Evolutionary conservation across 1,140 invertebrate species (phyloP).

Genomic region (Bombus cullumanus): DNA sequence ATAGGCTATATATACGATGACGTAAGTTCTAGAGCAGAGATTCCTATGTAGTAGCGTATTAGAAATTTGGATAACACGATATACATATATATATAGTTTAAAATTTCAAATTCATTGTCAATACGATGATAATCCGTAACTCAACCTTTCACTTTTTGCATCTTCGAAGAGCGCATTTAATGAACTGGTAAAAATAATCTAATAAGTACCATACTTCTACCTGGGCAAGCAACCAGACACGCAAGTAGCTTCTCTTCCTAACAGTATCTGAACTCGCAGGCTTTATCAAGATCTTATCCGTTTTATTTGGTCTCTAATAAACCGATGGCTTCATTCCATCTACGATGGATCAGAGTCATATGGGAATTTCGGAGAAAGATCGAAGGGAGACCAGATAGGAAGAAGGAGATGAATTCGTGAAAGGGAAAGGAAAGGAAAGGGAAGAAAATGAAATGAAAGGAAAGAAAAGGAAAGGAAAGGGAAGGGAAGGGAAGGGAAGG

Average conservation of each 20-base stretch:
- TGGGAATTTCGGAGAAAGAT: slow-evolving; percentile 38
- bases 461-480: too few relatives aligned
- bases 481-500: background rate
- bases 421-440: background rate
- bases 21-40: too few relatives aligned
- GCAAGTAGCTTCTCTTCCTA: background rate
- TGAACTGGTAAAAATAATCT: background rate
- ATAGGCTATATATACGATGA: too few relatives aligned
- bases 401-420: slow-evolving; percentile 14
- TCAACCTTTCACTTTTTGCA: too few relatives aligned
- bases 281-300: background rate
- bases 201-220: background rate
- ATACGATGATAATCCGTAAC: too few relatives aligned
- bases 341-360: slow-evolving; percentile 22
- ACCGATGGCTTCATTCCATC: slow-evolving; percentile 11
- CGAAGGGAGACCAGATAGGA: slow-evolving; percentile 20
- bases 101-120: too few relatives aligned
- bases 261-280: background rate
- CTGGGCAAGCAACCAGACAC: background rate
- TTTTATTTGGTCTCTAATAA: slow-evolving; percentile 37
- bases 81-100: too few relatives aligned
- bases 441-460: too few relatives aligned
- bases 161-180: background rate
- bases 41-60: too few relatives aligned
- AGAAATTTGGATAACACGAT: too few relatives aligned